phyloP scores from a whole-genome alignment of 2,888 invertebrate species.

The Rotaria sp. region DNA sequence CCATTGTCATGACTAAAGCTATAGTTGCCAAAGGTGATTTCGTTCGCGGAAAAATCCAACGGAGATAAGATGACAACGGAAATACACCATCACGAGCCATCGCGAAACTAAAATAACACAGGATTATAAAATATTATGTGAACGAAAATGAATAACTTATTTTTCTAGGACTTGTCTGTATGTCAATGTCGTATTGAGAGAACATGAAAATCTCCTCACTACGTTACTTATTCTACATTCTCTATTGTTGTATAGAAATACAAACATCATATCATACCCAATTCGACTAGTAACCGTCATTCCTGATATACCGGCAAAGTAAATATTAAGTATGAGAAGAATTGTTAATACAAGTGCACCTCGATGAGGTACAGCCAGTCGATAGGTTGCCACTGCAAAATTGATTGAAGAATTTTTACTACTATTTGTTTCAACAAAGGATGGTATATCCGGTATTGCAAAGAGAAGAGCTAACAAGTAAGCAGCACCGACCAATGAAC shows the following conservation, averaged over 20 bases:
- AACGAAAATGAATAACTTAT: too few relatives aligned
- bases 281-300: not conserved
- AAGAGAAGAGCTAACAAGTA: not conserved
- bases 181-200: too few relatives aligned
- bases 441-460: not conserved
- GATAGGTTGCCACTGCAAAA: not conserved
- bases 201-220: too few relatives aligned
- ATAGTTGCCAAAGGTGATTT: not conserved
- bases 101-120: not conserved
- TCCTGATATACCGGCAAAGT: not conserved
- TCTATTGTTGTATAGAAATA: too few relatives aligned
- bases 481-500: not conserved
- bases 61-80: not conserved
- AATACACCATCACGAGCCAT: conserved; percentile 19
- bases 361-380: not conserved
- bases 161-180: too few relatives aligned
- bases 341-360: not conserved
- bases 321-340: not conserved
- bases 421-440: not conserved
- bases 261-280: too few relatives aligned
- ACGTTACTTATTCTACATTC: too few relatives aligned
- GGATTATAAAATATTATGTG: too few relatives aligned
- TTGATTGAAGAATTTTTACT: not conserved
- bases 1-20: not conserved
- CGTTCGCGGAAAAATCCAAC: not conserved